Conservation (phyloP, 1,140 invertebrate species). For the Wiebesia pumilae region DNA sequence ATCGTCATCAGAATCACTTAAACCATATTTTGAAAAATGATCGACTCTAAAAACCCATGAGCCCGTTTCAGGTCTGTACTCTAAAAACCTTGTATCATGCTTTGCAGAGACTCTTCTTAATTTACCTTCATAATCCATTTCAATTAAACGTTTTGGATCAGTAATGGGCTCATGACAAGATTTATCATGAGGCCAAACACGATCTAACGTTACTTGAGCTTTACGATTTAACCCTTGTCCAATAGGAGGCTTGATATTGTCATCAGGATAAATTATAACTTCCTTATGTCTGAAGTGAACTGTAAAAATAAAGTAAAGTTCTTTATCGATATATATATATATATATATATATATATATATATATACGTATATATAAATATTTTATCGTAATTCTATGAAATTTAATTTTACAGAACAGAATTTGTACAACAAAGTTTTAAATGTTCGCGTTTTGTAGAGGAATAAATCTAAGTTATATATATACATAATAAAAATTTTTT, state of each 20-base stretch:
- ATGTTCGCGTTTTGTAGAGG: no score
- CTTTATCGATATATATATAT: no score
- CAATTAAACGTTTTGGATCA: constrained; percentile 83
- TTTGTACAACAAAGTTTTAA: no score
- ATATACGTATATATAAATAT: no score
- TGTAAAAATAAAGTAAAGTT: constrained; percentile 30
- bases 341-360: no score
- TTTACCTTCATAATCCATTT: constrained; percentile 92
- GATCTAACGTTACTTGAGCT: constrained; percentile 94
- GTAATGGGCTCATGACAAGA: constrained; percentile 86
- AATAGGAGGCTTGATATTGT: constrained; percentile 80
- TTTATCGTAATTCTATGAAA: no score
- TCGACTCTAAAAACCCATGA: constrained; percentile 96
- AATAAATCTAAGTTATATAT: no score
- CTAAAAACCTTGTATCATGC: constrained; percentile 92
- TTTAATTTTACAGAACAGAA: no score
- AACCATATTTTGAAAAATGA: constrained; percentile 97
- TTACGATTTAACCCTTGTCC: constrained; percentile 92
- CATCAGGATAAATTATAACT: constrained; percentile 84
- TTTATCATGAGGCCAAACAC: constrained; percentile 96
- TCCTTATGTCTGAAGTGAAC: constrained; percentile 87
- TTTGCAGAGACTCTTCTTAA: constrained; percentile 89
- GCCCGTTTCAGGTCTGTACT: constrained; percentile 95
- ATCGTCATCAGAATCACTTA: constrained; percentile 93
- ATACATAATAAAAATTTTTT: no score